Evolutionary conservation across 2,888 invertebrate genomes (phyloP).

Genomic region (Ophion ellenae): DNA sequence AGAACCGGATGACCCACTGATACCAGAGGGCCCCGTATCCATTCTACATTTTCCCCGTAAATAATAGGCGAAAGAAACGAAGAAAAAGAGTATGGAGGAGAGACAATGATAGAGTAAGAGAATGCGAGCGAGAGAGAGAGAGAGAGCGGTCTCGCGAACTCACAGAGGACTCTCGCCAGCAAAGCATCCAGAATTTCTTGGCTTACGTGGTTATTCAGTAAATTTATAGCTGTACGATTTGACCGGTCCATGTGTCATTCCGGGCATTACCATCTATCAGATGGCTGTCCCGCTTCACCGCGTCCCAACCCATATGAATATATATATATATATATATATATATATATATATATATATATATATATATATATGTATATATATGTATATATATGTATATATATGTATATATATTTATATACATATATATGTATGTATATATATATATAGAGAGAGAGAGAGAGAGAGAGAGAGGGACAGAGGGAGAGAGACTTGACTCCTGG

Average conservation of each 20-base stretch:
- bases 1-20: slow-evolving; percentile 53
- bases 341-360: too few relatives aligned
- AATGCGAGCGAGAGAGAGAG: neutral
- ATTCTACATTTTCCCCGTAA: slow-evolving; percentile 63
- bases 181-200: slow-evolving; percentile 71
- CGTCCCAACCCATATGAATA: slow-evolving; percentile 40
- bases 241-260: slow-evolving; percentile 79
- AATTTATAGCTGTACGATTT: slow-evolving; percentile 76
- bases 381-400: too few relatives aligned
- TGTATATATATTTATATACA: too few relatives aligned
- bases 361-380: too few relatives aligned
- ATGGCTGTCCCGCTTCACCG: slow-evolving; percentile 71
- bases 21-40: slow-evolving; percentile 55
- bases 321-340: too few relatives aligned
- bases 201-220: slow-evolving; percentile 74
- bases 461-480: too few relatives aligned
- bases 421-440: too few relatives aligned
- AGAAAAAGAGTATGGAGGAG: neutral
- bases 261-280: slow-evolving; percentile 78
- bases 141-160: slow-evolving; percentile 47
- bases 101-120: neutral
- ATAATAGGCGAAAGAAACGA: slow-evolving; percentile 56
- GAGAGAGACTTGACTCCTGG: slow-evolving; percentile 50
- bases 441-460: too few relatives aligned
- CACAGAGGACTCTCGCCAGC: slow-evolving; percentile 27